Evolutionary conservation across 1,140 invertebrate species (phyloP).

Genomic region (Sitodiplosis mosellana): DNA sequence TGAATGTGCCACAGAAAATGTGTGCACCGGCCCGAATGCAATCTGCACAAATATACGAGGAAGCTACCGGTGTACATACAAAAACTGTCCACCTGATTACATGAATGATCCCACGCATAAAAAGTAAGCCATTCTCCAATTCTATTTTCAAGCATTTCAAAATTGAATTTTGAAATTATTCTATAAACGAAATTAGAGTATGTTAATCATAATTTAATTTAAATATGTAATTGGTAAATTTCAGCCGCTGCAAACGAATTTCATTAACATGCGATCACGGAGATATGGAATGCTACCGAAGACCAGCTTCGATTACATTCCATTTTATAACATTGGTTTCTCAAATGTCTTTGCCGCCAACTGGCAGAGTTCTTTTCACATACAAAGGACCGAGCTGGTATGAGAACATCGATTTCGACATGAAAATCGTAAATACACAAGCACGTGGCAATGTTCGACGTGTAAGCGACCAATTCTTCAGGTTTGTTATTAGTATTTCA

Average conservation of each 20-base stretch:
- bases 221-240: not conserved
- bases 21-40: slow-evolving; percentile 44
- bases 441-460: slow-evolving; percentile 36
- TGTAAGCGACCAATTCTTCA: slow-evolving; percentile 48
- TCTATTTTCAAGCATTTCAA: not conserved
- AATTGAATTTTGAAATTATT: not conserved
- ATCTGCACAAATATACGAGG: slow-evolving; percentile 85
- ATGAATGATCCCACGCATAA: slow-evolving; percentile 45
- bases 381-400: slow-evolving; percentile 59
- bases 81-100: slow-evolving; percentile 72
- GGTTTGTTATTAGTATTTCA: slow-evolving; percentile 21
- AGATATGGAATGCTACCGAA: slow-evolving; percentile 49
- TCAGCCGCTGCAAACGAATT: slow-evolving; percentile 51
- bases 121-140: slow-evolving; percentile 36
- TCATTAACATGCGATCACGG: slow-evolving; percentile 43
- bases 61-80: slow-evolving; percentile 65
- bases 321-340: slow-evolving; percentile 83
- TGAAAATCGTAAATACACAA: slow-evolving; percentile 44
- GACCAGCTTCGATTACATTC: slow-evolving; percentile 68
- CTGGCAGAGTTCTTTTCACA: slow-evolving; percentile 52
- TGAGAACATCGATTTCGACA: slow-evolving; percentile 49
- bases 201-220: not conserved
- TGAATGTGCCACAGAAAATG: slow-evolving; percentile 51
- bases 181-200: no score
- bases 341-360: slow-evolving; percentile 51